Percentiles rank a stretch among this genome's conserved stretches.
Evolutionary conservation across 2,113 vertebrate genomes (phyloP).

Genomic region (Oryzias javanicus): DNA sequence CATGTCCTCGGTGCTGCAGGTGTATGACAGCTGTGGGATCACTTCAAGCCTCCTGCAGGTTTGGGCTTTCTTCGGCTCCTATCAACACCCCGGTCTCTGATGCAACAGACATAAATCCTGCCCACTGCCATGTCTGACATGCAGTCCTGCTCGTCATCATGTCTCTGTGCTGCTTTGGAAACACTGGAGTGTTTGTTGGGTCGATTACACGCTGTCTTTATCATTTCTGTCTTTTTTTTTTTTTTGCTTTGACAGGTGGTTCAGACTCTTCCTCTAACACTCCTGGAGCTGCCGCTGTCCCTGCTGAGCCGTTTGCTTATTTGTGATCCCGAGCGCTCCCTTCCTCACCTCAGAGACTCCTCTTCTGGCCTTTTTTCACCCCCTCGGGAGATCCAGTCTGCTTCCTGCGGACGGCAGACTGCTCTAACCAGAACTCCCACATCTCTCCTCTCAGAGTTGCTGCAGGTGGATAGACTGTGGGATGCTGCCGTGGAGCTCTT

Average conservation of each 20-base stretch:
- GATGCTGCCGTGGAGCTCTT: constrained; percentile 80
- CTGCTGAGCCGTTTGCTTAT: constrained; percentile 84
- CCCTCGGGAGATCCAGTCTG: constrained; percentile 21
- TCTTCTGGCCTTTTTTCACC: constrained; percentile 58
- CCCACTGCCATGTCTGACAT: constrained; percentile 16
- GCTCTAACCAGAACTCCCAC: constrained; percentile 53
- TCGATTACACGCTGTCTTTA: constrained; percentile 33
- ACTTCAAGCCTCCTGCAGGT: constrained; percentile 73
- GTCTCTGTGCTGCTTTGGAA: constrained; percentile 29
- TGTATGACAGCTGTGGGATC: constrained; percentile 69
- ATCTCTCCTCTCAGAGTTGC: constrained; percentile 70
- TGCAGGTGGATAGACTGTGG: constrained; percentile 62
- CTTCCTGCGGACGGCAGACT: constrained; percentile 8
- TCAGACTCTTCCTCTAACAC: constrained; percentile 63
- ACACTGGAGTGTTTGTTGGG: constrained; percentile 37
- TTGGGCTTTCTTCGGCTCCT: constrained; percentile 31
- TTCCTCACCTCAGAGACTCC: constrained; percentile 73
- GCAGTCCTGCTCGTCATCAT: constrained; percentile 29
- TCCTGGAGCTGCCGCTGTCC: constrained; percentile 82
- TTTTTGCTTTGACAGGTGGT: constrained; percentile 78
- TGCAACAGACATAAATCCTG: constrained; percentile 55
- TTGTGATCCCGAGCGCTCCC: constrained; percentile 66
- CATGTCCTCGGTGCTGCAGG: constrained; percentile 52
- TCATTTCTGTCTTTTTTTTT: constrained; percentile 36
- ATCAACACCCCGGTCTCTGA: constrained; percentile 38